Evolutionary conservation across 2,113 vertebrate genomes (phyloP).

Genomic region (Melanerpes aurifrons): DNA sequence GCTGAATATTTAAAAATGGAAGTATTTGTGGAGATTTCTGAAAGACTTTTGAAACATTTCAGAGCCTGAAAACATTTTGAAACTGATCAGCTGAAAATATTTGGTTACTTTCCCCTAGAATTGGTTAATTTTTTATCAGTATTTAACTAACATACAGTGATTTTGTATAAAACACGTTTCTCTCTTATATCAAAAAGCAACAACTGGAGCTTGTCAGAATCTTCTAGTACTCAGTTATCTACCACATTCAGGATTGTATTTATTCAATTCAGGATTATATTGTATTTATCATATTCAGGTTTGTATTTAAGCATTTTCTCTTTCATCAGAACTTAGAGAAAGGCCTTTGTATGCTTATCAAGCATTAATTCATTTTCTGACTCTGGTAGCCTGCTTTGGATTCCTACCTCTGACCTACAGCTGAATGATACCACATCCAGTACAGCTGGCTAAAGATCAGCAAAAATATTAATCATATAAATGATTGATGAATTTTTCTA

Average conservation of each 20-base stretch:
- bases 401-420: neutral
- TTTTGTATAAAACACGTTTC: neutral
- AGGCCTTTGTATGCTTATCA: neutral
- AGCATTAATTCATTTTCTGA: neutral
- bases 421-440: neutral
- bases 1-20: neutral
- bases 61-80: neutral
- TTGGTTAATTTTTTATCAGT: neutral
- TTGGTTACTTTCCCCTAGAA: neutral
- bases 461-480: neutral
- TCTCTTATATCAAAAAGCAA: neutral
- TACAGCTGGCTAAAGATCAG: neutral
- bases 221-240: neutral
- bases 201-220: neutral
- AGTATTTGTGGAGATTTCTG: neutral
- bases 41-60: neutral
- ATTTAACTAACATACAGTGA: neutral
- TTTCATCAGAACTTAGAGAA: neutral
- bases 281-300: neutral
- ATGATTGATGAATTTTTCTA: conserved; percentile 16
- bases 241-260: neutral
- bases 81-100: neutral
- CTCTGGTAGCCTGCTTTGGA: neutral
- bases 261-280: neutral
- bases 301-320: neutral